Evolutionary conservation across 2,113 vertebrate species (phyloP).

Genomic region (Psilopogon haemacephalus): DNA sequence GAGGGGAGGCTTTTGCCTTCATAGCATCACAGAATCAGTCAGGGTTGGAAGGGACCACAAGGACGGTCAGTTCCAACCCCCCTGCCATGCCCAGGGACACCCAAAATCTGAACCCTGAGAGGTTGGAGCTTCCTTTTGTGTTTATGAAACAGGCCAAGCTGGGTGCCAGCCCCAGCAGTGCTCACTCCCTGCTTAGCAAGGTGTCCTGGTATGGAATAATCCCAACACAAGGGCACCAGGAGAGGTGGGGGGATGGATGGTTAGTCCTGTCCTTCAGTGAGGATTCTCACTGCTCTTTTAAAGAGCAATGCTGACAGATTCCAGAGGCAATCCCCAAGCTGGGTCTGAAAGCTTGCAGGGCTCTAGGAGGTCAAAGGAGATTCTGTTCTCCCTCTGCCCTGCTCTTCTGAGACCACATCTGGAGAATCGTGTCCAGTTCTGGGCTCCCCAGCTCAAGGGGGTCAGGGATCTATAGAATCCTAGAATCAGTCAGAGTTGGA

Average conservation of each 20-base stretch:
- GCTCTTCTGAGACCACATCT: too few species aligned
- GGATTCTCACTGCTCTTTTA: background rate
- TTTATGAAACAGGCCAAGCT: background rate
- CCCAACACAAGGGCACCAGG: background rate
- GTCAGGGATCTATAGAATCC: too few species aligned
- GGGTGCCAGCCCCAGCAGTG: background rate
- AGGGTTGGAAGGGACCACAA: too few species aligned
- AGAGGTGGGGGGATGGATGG: background rate
- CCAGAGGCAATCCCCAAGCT: background rate
- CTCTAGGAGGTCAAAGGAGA: background rate
- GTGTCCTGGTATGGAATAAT: too few species aligned
- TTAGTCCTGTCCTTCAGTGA: rapidly evolving
- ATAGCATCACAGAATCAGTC: too few species aligned
- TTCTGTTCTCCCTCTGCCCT: too few species aligned
- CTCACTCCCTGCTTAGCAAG: background rate
- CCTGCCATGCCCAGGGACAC: too few species aligned
- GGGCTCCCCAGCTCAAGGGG: too few species aligned
- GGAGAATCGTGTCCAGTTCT: too few species aligned
- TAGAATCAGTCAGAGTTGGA: too few species aligned
- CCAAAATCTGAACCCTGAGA: conserved; percentile 43
- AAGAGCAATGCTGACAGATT: background rate
- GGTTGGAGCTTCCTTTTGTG: background rate
- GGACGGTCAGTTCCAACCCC: too few species aligned
- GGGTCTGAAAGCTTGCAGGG: background rate
- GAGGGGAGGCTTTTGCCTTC: background rate